phyloP scores from a whole-genome alignment of 2,797 vertebrate species.

The Poeciliopsis infans region DNA sequence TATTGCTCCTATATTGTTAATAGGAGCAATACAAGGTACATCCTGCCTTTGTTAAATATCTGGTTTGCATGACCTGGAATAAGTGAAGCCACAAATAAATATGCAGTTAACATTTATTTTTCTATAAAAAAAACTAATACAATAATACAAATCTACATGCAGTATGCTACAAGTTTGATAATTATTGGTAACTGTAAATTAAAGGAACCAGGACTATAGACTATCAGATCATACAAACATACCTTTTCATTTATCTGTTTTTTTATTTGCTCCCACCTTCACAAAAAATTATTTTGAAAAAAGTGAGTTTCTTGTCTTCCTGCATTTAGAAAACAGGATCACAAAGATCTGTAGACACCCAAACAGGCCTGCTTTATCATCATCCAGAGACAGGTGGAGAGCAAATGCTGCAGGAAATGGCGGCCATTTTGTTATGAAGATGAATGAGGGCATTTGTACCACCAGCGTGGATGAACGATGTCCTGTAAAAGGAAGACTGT shows the following conservation, averaged over 20 bases:
- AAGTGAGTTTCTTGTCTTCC: slow-evolving; percentile 10
- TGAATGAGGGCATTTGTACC: slow-evolving; percentile 41
- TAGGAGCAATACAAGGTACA: background rate
- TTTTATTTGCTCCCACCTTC: background rate
- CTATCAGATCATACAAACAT: background rate
- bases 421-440: slow-evolving; percentile 58
- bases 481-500: background rate
- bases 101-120: background rate
- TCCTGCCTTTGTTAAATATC: background rate
- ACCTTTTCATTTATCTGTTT: background rate
- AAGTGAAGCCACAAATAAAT: background rate
- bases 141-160: background rate
- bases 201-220: background rate
- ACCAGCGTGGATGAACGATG: slow-evolving; percentile 24
- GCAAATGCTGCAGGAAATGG: slow-evolving; percentile 31
- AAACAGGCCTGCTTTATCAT: slow-evolving; percentile 13
- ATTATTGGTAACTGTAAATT: background rate
- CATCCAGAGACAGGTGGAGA: slow-evolving; percentile 44
- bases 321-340: slow-evolving; percentile 44
- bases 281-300: slow-evolving; percentile 12
- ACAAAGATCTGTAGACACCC: slow-evolving; percentile 28
- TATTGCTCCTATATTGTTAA: background rate
- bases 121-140: background rate
- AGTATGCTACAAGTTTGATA: background rate
- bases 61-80: background rate